Base-by-base conservation (phyloP, 2,888 invertebrate species). In the Euclidia mi region DNA sequence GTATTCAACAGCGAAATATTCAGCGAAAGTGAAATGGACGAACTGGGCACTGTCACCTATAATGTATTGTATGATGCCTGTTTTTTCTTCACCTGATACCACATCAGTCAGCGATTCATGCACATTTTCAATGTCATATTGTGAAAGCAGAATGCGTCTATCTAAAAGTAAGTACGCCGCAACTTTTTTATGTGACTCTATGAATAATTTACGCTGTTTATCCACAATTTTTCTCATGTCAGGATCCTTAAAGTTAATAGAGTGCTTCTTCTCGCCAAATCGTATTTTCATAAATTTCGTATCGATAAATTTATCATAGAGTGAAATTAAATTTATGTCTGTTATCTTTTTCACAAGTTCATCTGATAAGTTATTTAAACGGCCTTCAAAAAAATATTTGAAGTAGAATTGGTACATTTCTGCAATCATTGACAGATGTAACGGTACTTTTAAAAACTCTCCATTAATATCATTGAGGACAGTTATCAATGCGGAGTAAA, bases 1-100 rank as follows among this genome's bases (percentile, higher is more conserved):
- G 35, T 48, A 71, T 45, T 66, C 68, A 14, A 49, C 42, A 1
- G 64, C 60, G 53, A 71, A 72, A 48, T 68, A 72, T 47, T 72
- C 72, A 11, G 52, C 59, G 29, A 56, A 68, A n/a, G 71, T 64
- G 9, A 41, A 63, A 44, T 72, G 72, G 6, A 65, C 46, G 29
- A 71, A 72, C 41, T 58, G 60, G 0, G 58, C 59, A 11, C 58
- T 42, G 9, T 56, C 48, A 2, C 31, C 29, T 9, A 32, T 2
- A 2, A 60, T 49, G 11, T 15, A 45, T 37, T 56, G 50, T 31
- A 72, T 47, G 6, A 72, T 59, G 4, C 67, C 71, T 4, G 56
- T 57, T 37, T 63, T 71, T 29, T 71, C 71, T 2, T 63, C 45
- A 2, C 47, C 47, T 6, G 12, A 18, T 17, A 31, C 51, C 3